Conservation (phyloP, 2,797 vertebrate species). For the Pipistrellus pipistrellus region DNA sequence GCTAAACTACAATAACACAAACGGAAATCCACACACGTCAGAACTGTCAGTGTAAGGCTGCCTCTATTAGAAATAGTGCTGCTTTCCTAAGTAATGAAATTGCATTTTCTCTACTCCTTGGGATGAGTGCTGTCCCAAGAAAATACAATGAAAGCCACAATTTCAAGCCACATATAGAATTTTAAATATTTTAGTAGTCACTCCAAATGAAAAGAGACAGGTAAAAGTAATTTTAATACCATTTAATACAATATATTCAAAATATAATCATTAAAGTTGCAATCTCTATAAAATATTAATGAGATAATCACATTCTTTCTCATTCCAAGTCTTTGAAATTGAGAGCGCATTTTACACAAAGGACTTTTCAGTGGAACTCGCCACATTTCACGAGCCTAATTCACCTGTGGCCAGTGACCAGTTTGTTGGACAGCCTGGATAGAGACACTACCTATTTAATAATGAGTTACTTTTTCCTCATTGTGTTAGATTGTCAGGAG, state of each 20-base stretch:
- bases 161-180: background rate
- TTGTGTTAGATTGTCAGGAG: background rate
- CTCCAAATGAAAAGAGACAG: background rate
- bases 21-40: conserved; percentile 3
- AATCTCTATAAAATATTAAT: background rate
- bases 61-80: background rate
- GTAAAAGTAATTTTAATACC: conserved; percentile 1
- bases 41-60: background rate
- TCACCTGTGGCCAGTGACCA: background rate
- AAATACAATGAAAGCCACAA: background rate
- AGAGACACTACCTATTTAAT: background rate
- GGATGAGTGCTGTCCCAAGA: background rate
- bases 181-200: background rate
- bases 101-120: background rate
- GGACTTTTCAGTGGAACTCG: background rate
- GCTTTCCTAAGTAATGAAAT: background rate
- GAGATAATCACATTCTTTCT: background rate
- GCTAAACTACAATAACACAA: background rate
- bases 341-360: background rate
- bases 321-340: conserved; percentile 33
- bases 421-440: background rate
- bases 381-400: background rate
- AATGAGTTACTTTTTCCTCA: background rate
- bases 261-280: background rate
- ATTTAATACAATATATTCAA: conserved; percentile 1